Base-by-base conservation (phyloP, 2,797 vertebrate genomes). In the Peromyscus eremicus region DNA sequence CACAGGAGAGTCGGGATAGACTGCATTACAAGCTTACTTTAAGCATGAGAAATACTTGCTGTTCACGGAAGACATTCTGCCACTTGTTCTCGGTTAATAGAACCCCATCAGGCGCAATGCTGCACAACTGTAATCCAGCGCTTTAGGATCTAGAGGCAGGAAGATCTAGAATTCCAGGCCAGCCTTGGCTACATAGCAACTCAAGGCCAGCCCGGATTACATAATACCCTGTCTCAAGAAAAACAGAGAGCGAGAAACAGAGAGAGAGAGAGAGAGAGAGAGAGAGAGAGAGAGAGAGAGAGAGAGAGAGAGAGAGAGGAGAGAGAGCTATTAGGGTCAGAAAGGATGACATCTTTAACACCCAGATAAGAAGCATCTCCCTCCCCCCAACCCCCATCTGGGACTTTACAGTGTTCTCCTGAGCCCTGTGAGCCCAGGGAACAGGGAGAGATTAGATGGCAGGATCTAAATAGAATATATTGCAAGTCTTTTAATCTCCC, bases 381-480 rank as follows among this genome's bases (percentile, higher is more conserved):
- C n/a, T n/a, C 0, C 23, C 10, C 32, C 79, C 49, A 49, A 49
- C 10, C 64, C 46, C 0, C 25, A 13, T 32, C 79, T 77, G 13
- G 62, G 55, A 90, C 46, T 77, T 77, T 16, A 23, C 71, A 85
- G 43, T 64, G 76, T 92, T 27, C 70, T 32, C 37, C 7, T 43
- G 49, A 86, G 49, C 57, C 40, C 8, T 13, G 1, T 57, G 6
- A 32, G 34, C 19, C n/a, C 62, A 68, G 14, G 17, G 12, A 60
- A 37, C 43, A 71, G 21, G 5, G 13, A 49, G 7, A 19, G 2
- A 37, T 23, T 21, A 10, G 5, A 93, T n/a, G 66, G 60, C n/a
- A 34, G 40, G 52, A 19, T 64, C 92, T 94, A 94, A 91, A 90
- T 11, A 93, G 43, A 93, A 82, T 32, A n/a, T 34, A 27, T 29